Conservation (phyloP, 2,113 vertebrate genomes). For the Alexandromys fortis region DNA sequence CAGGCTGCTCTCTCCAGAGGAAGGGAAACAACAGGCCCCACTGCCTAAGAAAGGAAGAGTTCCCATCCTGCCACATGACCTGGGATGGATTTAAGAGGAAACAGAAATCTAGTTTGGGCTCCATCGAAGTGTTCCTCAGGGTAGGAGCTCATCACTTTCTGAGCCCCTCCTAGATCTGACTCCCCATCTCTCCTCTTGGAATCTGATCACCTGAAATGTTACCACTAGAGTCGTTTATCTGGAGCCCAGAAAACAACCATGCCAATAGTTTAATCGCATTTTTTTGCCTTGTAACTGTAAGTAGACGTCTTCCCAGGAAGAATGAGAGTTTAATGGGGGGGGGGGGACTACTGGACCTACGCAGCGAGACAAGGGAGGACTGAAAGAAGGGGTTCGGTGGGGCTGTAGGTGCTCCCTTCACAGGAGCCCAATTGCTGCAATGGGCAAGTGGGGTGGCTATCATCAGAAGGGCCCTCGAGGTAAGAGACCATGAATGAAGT, state of each 20-base stretch:
- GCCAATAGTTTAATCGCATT: background rate
- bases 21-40: constrained; percentile 29
- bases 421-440: background rate
- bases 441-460: rapidly evolving
- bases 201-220: constrained; percentile 12
- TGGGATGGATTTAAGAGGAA: constrained; percentile 27
- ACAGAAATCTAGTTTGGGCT: background rate
- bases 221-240: background rate
- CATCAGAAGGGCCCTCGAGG: background rate
- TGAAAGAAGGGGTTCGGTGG: background rate
- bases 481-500: background rate
- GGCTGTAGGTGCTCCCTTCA: background rate
- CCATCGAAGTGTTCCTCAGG: background rate
- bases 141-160: background rate
- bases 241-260: background rate
- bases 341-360: background rate
- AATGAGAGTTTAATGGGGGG: background rate
- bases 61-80: constrained; percentile 28
- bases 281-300: constrained; percentile 26
- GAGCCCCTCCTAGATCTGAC: background rate
- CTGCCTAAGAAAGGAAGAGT: constrained; percentile 52
- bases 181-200: constrained; percentile 1
- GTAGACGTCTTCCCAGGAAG: constrained; percentile 8
- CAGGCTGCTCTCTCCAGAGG: constrained; percentile 25
- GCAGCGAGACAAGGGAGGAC: background rate